A percentile compares a stretch with the other conserved stretches of the same genome.
Evolutionary conservation across 1,140 invertebrate species (phyloP).

Genomic region (Zaprionus lachaisei): DNA sequence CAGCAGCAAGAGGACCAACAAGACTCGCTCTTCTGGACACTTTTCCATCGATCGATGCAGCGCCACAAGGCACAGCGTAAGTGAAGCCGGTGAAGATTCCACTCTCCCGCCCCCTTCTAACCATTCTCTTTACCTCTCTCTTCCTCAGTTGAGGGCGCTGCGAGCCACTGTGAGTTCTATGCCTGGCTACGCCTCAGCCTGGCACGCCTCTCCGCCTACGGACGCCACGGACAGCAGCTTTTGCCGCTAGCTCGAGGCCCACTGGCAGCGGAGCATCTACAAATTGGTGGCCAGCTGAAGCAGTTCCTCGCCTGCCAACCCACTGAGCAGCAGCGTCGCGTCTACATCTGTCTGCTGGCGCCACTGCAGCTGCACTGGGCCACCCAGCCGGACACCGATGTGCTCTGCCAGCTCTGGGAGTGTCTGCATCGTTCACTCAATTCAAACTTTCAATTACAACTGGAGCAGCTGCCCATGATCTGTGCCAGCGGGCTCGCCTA

Average conservation of each 20-base stretch:
- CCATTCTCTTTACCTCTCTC: background rate
- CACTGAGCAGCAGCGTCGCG: constrained; percentile 72
- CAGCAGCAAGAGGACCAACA: constrained; percentile 14
- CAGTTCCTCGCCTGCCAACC: constrained; percentile 70
- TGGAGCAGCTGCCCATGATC: constrained; percentile 64
- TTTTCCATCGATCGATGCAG: constrained; percentile 67
- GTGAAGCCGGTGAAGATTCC: background rate
- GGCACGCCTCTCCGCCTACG: constrained; percentile 38
- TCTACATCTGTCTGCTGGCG: constrained; percentile 62
- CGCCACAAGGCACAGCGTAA: constrained; percentile 49
- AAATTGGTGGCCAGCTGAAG: constrained; percentile 41
- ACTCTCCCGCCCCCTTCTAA: background rate
- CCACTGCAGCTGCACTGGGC: constrained; percentile 67
- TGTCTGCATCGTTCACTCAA: constrained; percentile 78
- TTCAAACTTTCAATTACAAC: constrained; percentile 54
- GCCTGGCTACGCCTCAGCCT: constrained; percentile 60
- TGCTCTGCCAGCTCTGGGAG: constrained; percentile 79
- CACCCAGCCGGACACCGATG: constrained; percentile 54
- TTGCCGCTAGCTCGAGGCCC: background rate
- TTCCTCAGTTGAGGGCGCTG: constrained; percentile 18
- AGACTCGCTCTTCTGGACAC: constrained; percentile 61
- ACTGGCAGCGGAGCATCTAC: constrained; percentile 11
- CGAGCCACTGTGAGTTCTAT: constrained; percentile 59
- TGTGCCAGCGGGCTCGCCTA: constrained; percentile 66
- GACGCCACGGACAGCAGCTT: constrained; percentile 10